These are phyloP conservation scores for Spodoptera exigua DNA, from an alignment of 2,888 invertebrate genomes.

Conservation along the genomic window DNA sequence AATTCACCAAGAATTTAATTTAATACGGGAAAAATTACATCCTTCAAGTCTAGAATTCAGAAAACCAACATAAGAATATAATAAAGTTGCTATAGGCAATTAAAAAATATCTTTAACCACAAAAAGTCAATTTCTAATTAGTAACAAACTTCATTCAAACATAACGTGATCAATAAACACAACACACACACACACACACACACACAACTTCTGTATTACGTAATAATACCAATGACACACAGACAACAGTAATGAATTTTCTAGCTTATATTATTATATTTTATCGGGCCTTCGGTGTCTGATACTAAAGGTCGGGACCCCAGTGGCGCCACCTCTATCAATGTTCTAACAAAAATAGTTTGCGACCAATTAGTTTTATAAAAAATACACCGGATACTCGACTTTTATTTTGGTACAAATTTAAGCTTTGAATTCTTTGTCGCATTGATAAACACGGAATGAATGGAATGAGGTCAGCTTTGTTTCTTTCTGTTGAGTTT, in stretches of 20 bases:
- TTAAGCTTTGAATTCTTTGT: conserved; percentile 29
- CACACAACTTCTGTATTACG: conserved; percentile 40
- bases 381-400: conserved; percentile 59
- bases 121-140: too few species aligned
- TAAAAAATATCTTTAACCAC: too few species aligned
- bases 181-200: conserved; percentile 1
- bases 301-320: conserved; percentile 65
- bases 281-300: conserved; percentile 63
- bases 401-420: conserved; percentile 51
- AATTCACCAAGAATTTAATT: too few species aligned
- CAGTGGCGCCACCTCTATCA: conserved; percentile 67
- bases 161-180: conserved; percentile 10
- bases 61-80: too few species aligned
- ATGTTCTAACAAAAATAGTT: conserved; percentile 57
- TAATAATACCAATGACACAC: conserved; percentile 52
- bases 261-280: conserved; percentile 55
- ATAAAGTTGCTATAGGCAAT: too few species aligned
- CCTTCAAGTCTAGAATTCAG: too few species aligned
- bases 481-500: too few species aligned
- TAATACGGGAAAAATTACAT: too few species aligned
- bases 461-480: conserved; percentile 10
- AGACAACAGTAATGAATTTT: conserved; percentile 52
- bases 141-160: too few species aligned
- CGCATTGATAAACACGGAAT: conserved; percentile 21
- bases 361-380: conserved; percentile 56